Evolutionary conservation across 2,888 invertebrate species (phyloP).

Genomic region (Dasysyrphus tricinctus): DNA sequence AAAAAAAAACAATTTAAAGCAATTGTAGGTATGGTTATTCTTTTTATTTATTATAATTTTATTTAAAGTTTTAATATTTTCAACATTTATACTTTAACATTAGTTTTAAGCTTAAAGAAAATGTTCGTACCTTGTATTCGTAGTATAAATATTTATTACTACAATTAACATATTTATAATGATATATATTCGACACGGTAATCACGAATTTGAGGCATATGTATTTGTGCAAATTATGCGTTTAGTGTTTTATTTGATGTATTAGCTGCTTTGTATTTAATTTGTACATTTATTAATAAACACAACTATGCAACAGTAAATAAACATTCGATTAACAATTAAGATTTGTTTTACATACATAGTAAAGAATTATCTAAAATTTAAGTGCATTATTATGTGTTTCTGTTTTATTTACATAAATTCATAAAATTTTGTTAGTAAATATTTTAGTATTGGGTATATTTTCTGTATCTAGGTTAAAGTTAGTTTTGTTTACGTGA

Average conservation of each 20-base stretch:
- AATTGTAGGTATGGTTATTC: neutral
- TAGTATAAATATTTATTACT: slow-evolving; percentile 19
- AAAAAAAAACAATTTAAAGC: no score
- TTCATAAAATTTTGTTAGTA: neutral
- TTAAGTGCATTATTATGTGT: neutral
- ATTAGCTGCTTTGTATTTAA: neutral
- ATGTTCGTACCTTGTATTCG: neutral
- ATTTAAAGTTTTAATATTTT: neutral
- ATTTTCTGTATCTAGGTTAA: neutral
- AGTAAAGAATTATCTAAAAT: slow-evolving; percentile 26
- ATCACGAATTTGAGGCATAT: slow-evolving; percentile 38
- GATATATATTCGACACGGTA: slow-evolving; percentile 36
- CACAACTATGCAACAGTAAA: slow-evolving; percentile 61
- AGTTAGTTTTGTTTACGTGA: neutral
- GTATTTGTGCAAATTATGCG: slow-evolving; percentile 53
- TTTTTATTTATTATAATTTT: neutral
- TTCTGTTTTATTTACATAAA: slow-evolving; percentile 39
- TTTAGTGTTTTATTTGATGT: neutral
- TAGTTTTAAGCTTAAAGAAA: neutral
- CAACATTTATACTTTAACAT: slow-evolving; percentile 9
- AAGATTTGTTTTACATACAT: slow-evolving; percentile 31
- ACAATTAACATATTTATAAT: slow-evolving; percentile 48
- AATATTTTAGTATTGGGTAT: neutral
- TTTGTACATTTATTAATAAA: slow-evolving; percentile 8
- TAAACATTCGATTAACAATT: slow-evolving; percentile 49